Evolutionary conservation across 2,113 vertebrate genomes (phyloP).

Genomic region (Gobio gobio): DNA sequence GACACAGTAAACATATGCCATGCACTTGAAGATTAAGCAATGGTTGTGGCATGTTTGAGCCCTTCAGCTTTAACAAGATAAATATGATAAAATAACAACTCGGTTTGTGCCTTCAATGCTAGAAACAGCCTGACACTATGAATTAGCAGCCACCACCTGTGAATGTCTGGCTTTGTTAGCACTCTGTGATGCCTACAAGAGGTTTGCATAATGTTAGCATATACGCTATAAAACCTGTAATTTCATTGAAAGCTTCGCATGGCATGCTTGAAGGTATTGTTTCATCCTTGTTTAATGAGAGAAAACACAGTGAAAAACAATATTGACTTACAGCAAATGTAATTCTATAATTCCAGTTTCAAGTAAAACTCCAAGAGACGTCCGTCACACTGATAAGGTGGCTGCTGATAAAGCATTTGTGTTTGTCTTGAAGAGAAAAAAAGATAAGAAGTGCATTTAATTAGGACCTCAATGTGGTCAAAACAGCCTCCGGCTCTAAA

Average conservation of each 20-base stretch:
- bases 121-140: slow-evolving; percentile 11
- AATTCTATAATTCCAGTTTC: slow-evolving; percentile 23
- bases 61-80: neutral
- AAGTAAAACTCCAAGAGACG: slow-evolving; percentile 3
- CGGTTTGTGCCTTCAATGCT: neutral
- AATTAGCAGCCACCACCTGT: slow-evolving; percentile 18
- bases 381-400: slow-evolving; percentile 28
- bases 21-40: neutral
- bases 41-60: neutral
- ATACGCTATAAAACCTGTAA: slow-evolving; percentile 15
- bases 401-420: slow-evolving; percentile 28
- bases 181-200: neutral
- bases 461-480: slow-evolving; percentile 26
- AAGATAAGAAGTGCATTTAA: slow-evolving; percentile 31
- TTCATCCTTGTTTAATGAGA: slow-evolving; percentile 7
- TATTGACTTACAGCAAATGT: slow-evolving; percentile 7
- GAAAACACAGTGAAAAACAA: neutral
- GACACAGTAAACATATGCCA: slow-evolving; percentile 24
- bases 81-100: slow-evolving; percentile 25
- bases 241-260: neutral
- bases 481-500: slow-evolving; percentile 26
- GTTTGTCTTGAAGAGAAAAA: neutral
- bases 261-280: slow-evolving; percentile 31
- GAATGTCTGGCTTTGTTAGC: neutral
- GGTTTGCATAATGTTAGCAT: neutral